A percentile compares a stretch with the other conserved stretches of the same genome.
Evolutionary conservation across 2,888 invertebrate genomes (phyloP).

Genomic region (Hyppa rectilinea): DNA sequence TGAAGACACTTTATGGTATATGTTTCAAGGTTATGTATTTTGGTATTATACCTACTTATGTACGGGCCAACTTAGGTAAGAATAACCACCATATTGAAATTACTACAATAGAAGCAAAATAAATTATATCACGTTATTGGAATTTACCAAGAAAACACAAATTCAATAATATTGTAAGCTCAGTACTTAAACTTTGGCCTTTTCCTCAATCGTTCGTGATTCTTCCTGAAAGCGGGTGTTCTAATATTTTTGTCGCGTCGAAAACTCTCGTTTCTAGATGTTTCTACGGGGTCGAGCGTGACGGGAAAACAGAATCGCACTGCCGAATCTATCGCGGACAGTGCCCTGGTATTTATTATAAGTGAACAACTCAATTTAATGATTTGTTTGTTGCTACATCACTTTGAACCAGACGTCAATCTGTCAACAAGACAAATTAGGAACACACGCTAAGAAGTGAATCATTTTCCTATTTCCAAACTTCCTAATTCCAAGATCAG

Average conservation of each 20-base stretch:
- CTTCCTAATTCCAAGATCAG: constrained; percentile 27
- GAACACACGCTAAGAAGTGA: constrained; percentile 13
- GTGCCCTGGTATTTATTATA: too few species aligned
- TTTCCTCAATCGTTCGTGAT: not conserved
- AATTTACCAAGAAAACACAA: not conserved
- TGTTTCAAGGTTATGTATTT: not conserved
- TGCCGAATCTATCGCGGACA: not conserved
- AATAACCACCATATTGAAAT: not conserved
- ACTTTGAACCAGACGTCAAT: constrained; percentile 8
- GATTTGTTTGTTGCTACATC: not conserved
- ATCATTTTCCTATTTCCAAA: constrained; percentile 8
- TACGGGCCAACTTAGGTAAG: not conserved
- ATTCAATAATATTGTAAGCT: not conserved
- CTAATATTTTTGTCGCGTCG: not conserved
- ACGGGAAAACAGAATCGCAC: not conserved
- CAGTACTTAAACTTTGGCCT: not conserved
- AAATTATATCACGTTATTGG: too few species aligned
- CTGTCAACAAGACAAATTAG: constrained; percentile 29
- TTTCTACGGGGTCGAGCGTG: not conserved
- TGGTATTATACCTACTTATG: not conserved
- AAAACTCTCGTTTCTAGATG: not conserved
- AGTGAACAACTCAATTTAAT: not conserved
- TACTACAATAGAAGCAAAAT: not conserved
- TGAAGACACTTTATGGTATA: too few species aligned
- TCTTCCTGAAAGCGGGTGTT: not conserved